Conservation (phyloP, 2,113 vertebrate species). For the Prochilodus magdalenae region DNA sequence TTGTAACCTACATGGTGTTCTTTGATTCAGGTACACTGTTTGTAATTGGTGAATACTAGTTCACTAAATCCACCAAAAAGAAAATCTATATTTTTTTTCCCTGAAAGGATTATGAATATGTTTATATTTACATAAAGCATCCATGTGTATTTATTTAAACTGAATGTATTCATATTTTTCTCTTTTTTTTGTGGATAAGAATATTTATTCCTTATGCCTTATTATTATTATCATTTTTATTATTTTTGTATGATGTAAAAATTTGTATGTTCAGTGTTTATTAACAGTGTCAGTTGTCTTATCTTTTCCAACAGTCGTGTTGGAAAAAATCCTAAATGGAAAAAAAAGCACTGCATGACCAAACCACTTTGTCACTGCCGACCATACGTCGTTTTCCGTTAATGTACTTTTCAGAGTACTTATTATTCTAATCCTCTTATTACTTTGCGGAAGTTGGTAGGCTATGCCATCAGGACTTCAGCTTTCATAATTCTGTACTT, state of each 20-base stretch:
- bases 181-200: conserved; percentile 71
- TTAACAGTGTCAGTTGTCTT: conserved; percentile 34
- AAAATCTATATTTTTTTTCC: conserved; percentile 75
- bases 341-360: conserved; percentile 81
- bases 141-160: conserved; percentile 81
- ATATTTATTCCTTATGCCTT: conserved; percentile 79
- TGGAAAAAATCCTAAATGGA: conserved; percentile 62
- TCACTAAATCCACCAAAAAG: conserved; percentile 59
- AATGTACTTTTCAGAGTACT: not conserved
- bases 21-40: conserved; percentile 83
- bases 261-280: conserved; percentile 67
- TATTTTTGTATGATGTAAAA: conserved; percentile 65
- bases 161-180: conserved; percentile 70
- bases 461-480: conserved; percentile 8
- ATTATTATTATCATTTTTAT: conserved; percentile 55
- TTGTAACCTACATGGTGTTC: conserved; percentile 72
- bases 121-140: conserved; percentile 73
- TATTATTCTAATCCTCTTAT: not conserved
- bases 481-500: conserved; percentile 2
- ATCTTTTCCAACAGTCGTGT: conserved; percentile 44
- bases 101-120: conserved; percentile 73
- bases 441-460: conserved; percentile 25
- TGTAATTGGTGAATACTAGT: conserved; percentile 61
- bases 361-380: conserved; percentile 65
- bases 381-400: conserved; percentile 27